Evolutionary conservation across 92 coral and sea anemone species (phyloP), one percentile per base, ranked within the genome.

Genomic region (Paramuricea clavata): DNA sequence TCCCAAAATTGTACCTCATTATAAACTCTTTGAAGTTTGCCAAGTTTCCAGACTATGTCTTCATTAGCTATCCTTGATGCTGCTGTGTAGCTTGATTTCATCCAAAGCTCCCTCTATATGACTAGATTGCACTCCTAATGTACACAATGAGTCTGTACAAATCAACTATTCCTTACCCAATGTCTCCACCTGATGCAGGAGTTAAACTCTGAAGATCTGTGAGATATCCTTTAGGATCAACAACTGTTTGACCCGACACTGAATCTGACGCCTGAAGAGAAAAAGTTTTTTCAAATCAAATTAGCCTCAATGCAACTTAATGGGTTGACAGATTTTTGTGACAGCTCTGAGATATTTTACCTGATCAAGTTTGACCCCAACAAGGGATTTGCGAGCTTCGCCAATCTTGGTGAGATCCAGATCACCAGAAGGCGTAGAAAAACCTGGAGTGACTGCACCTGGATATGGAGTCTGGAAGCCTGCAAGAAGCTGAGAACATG

Each of bases 401-500:
- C 98, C 98, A 67, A 95, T 95, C 87, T 94, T 95, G 57, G 93
- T 95, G 71, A 95, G 93, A 73, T 95, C 98, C 70, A 95, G 93
- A 74, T 95, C 98, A 0, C 95, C 98, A 1, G 98, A 95, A 0
- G 98, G 98, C 13, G 98, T 95, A 2, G 98, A 90, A 74, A 88
- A 92, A 7, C 97, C 97, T n/a, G 97, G 92, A 4, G 93, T 92
- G 87, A 93, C 88, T 6, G 93, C 94, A 47, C 98, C 93, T 41
- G 98, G 98, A 70, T 92, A 95, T 75, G 98, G 98, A 0, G 98
- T 95, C 86, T 95, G 98, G 61, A 95, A 73, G 50, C 98, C 98
- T 85, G 95, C 98, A 85, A 61, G 92, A 72, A 83, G 74, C 98
- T 72, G 78, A 12, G 13, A 19, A n/a, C n/a, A n/a, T n/a, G n/a